These are phyloP conservation scores for Apodemia duryi DNA, from an alignment of 2,888 invertebrate genomes.

Conservation along the genomic window DNA sequence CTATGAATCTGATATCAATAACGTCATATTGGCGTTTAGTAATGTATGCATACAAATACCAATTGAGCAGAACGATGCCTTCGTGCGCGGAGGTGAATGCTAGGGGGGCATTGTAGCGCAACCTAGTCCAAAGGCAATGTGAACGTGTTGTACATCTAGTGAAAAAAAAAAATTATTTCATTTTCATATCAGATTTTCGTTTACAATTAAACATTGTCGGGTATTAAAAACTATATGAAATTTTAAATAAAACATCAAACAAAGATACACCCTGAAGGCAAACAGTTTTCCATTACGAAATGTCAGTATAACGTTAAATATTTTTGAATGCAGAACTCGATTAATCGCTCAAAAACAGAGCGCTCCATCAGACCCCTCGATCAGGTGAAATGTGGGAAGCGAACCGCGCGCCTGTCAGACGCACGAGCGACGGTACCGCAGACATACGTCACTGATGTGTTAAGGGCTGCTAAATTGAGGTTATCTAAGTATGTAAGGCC, in stretches of 20 bases:
- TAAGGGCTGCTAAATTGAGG: slow-evolving; percentile 18
- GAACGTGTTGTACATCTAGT: no score
- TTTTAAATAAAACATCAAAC: neutral
- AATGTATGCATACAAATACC: no score
- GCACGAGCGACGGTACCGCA: slow-evolving; percentile 26
- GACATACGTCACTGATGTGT: slow-evolving; percentile 22
- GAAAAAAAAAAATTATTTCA: no score
- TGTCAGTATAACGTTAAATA: slow-evolving; percentile 21
- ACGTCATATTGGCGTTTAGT: no score
- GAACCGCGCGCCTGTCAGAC: slow-evolving; percentile 29
- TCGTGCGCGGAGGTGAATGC: no score
- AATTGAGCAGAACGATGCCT: no score
- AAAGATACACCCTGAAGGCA: slow-evolving; percentile 1
- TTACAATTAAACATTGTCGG: neutral
- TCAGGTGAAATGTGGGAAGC: slow-evolving; percentile 30
- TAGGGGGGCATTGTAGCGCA: no score
- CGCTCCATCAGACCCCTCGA: slow-evolving; percentile 24
- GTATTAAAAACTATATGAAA: neutral
- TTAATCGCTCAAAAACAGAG: slow-evolving; percentile 31
- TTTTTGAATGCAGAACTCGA: slow-evolving; percentile 30
- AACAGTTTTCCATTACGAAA: slow-evolving; percentile 19
- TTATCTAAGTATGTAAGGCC: no score
- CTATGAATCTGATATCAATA: no score
- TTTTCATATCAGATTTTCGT: no score
- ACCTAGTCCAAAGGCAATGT: no score